phyloP scores from a whole-genome alignment of 2,888 invertebrate species.

The Antheraea yamamai region DNA sequence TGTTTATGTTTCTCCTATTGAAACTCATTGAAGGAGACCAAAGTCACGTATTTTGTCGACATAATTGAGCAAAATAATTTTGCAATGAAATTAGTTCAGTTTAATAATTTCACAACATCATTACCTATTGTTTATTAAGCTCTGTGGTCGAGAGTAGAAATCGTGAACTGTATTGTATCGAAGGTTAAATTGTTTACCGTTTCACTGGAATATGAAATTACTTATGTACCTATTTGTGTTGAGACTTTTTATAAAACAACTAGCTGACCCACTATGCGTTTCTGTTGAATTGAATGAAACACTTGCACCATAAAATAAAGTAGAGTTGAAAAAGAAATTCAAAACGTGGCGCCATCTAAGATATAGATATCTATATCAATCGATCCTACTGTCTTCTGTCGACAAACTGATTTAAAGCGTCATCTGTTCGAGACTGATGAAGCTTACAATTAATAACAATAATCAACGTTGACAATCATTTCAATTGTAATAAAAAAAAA shows the following conservation, averaged over 20 bases:
- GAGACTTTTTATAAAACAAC: neutral
- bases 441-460: too few species aligned
- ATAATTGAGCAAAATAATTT: neutral
- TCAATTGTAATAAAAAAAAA: too few species aligned
- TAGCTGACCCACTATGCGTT: too few species aligned
- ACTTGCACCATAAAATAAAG: too few species aligned
- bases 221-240: neutral
- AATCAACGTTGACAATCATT: too few species aligned
- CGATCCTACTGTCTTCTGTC: too few species aligned
- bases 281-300: too few species aligned
- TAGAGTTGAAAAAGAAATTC: too few species aligned
- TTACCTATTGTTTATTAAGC: constrained; percentile 3
- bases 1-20: neutral
- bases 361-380: too few species aligned
- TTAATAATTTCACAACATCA: neutral
- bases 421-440: too few species aligned
- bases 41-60: neutral
- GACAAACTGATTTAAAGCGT: too few species aligned
- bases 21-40: neutral
- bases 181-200: constrained; percentile 6
- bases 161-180: neutral
- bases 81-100: neutral
- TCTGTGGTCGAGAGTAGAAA: neutral
- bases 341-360: too few species aligned
- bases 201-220: neutral